Base-by-base conservation (phyloP, 2,797 vertebrate genomes). In the Malacoctenus gilli region DNA sequence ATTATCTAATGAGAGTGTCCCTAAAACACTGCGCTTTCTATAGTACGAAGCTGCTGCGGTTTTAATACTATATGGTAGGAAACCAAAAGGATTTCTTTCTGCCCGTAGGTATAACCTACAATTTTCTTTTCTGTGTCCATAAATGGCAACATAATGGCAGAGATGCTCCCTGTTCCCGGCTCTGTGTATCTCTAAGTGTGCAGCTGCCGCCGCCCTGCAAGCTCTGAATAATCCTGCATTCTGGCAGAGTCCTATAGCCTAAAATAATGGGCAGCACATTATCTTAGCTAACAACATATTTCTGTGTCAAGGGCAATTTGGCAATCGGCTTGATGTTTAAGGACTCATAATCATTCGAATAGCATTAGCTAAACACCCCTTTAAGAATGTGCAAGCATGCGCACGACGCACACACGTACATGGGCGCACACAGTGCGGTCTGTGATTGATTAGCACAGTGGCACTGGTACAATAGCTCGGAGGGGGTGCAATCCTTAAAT, bases 371-470 rank as follows among this genome's bases (percentile, higher is more conserved):
- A 72, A 81, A 81, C 72, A 66, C 47, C 42, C 63, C 54, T 80
- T 65, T 68, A 68, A 47, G 21, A 75, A 72, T 69, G 50, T 72
- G 59, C 48, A 53, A 25, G 30, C 53, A 70, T 16, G 47, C 71
- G 51, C 39, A 11, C 31, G 8, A 32, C 25, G 12, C 11, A 32
- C 30, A 32, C 30, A 32, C 30, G 4, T 3, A 32, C 9, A 12
- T 11, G 23, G 14, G 35, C 34, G 34, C 79, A 75, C 76, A 76
- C 68, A 85, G 75, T 85, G 78, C 68, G 76, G 77, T 87, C 77
- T 83, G 83, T 92, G 90, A 92, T 92, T 91, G 89, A 93, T 91
- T 90, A 89, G 82, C 79, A 80, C 76, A 79, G 86, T 91, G 89
- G 88, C 89, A 92, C 85, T 84, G 87, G 84, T 83, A 92, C 87